Evolutionary conservation across 2,888 invertebrate species (phyloP), one percentile per base, ranked within the genome.

Genomic region (Trissolcus japonicus): DNA sequence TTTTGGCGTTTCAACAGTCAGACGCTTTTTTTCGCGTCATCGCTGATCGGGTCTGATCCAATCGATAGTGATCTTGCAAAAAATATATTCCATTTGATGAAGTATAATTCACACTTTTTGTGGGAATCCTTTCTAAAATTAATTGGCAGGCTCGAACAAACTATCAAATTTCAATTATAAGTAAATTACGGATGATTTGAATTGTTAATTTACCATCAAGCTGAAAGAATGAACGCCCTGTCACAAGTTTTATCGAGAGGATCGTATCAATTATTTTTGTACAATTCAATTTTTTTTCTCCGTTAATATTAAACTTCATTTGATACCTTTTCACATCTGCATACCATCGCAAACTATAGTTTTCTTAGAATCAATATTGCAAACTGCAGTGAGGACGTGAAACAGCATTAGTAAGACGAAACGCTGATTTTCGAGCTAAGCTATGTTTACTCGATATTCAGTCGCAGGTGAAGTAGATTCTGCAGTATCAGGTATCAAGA

Each of bases 361-460:
- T 19, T 66, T 68, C 68, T 54, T 35, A 76, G 71, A 65, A 76
- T 71, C 65, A 76, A 76, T 76, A 71, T 66, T 61, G 56, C 65
- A 76, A 65, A 76, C 71, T 69, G 55, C 71, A 56, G 55, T 63
- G 65, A 76, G 65, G 55, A 76, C 53, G 53, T 76, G 61, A 61
- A 76, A 76, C 61, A 71, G 76, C 66, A 76, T 76, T 71, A 71
- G 71, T 71, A 76, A 67, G 71, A 67, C 53, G 67, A 76, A 71
- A 71, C 66, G 65, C 50, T 76, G 71, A 68, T 76, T 71, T 71
- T 71, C 71, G 25, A 66, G 60, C 56, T 25, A 56, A 56, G 55
- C 62, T 54, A 65, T 71, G 66, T 76, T 71, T 66, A 66, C 75
- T 66, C 57, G 76, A 76, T 71, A 76, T 66, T 68, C 55, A 63